phyloP scores from a whole-genome alignment of 2,888 invertebrate genomes.

The Clivina fossor region DNA sequence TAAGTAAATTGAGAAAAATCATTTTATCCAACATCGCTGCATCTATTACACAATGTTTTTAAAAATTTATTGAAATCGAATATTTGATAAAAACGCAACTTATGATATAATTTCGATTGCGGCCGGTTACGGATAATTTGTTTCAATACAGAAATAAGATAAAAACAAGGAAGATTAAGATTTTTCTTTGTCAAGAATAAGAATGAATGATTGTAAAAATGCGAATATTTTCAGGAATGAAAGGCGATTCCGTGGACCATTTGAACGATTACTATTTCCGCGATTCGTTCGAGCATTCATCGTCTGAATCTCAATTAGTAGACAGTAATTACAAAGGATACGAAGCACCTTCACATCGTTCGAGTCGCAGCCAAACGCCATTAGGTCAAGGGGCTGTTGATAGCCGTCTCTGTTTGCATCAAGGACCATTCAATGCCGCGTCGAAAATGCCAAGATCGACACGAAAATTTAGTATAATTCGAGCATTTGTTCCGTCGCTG shows the following conservation, averaged over 20 bases:
- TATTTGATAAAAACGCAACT: no score
- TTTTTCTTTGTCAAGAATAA: no score
- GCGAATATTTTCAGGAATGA: slow-evolving; percentile 45
- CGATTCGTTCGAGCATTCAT: slow-evolving; percentile 78
- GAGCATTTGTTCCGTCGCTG: slow-evolving; percentile 77
- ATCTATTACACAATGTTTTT: no score
- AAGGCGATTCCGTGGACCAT: slow-evolving; percentile 54
- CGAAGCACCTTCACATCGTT: slow-evolving; percentile 53
- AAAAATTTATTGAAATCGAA: no score
- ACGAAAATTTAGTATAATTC: slow-evolving; percentile 65
- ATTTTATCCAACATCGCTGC: no score
- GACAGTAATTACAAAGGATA: slow-evolving; percentile 52
- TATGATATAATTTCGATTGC: no score
- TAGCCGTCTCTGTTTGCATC: slow-evolving; percentile 48
- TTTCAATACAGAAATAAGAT: no score
- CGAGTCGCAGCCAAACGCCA: slow-evolving; percentile 56
- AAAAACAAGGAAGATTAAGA: no score
- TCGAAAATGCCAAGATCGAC: slow-evolving; percentile 50
- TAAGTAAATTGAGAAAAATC: no score
- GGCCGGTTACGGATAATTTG: no score
- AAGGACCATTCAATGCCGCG: slow-evolving; percentile 39
- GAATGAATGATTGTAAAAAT: no score
- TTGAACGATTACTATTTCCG: slow-evolving; percentile 71
- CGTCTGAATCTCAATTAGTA: slow-evolving; percentile 72
- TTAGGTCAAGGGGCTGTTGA: slow-evolving; percentile 51